Evolutionary conservation across 2,113 vertebrate genomes (phyloP).

Genomic region (Phainopepla nitens): DNA sequence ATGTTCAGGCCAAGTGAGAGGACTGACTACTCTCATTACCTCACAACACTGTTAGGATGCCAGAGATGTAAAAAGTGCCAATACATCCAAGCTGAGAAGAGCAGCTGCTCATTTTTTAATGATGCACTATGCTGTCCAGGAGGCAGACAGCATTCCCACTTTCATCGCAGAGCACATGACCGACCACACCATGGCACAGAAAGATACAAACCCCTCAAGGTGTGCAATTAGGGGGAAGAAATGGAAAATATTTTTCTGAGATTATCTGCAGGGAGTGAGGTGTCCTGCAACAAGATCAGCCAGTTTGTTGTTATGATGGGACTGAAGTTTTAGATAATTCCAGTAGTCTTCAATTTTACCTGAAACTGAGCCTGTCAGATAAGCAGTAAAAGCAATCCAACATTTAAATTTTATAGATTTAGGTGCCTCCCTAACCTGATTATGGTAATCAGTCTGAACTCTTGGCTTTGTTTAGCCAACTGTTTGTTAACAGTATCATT

Average conservation of each 20-base stretch:
- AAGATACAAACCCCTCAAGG: background rate
- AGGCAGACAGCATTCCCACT: background rate
- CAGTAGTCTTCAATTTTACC: background rate
- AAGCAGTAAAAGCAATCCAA: background rate
- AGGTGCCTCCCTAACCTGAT: background rate
- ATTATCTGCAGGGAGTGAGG: background rate
- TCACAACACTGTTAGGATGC: background rate
- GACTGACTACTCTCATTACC: background rate
- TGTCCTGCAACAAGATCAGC: background rate
- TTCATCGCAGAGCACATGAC: accelerated
- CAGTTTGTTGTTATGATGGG: background rate
- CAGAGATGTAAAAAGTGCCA: background rate
- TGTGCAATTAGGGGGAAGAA: background rate
- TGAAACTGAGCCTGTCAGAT: background rate
- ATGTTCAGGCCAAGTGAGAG: background rate
- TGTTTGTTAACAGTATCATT: background rate
- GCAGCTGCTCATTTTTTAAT: background rate
- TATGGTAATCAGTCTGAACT: background rate
- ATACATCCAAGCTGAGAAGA: background rate
- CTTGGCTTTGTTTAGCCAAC: background rate
- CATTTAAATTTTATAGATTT: background rate
- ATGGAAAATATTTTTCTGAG: background rate
- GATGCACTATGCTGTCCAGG: accelerated
- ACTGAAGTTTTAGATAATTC: background rate
- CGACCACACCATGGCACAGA: accelerated